Evolutionary conservation across 1,140 invertebrate species (phyloP).

Genomic region (Bombus ignitus): DNA sequence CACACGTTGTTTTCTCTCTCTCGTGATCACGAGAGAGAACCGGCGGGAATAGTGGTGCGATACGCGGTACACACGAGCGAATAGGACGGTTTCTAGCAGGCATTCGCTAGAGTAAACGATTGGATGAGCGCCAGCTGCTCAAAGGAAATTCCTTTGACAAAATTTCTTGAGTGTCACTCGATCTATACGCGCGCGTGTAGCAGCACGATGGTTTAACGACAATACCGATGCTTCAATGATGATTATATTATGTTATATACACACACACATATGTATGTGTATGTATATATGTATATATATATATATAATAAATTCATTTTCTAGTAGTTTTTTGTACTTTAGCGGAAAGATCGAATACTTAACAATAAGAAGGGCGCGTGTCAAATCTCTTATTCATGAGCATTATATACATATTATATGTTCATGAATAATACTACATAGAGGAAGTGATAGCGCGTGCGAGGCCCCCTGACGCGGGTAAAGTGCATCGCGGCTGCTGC

Average conservation of each 20-base stretch:
- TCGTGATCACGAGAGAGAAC: background rate
- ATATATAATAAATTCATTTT: background rate
- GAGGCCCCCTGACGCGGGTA: background rate
- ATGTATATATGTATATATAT: no score
- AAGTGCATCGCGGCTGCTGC: slow-evolving; percentile 17
- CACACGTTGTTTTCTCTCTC: background rate
- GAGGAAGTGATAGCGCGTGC: background rate
- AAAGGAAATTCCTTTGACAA: slow-evolving; percentile 46
- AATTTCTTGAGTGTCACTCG: slow-evolving; percentile 43
- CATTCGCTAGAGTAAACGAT: slow-evolving; percentile 43
- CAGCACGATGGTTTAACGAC: background rate
- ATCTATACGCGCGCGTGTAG: background rate
- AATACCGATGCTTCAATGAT: background rate
- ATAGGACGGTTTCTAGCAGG: slow-evolving; percentile 34
- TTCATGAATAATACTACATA: background rate
- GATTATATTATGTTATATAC: background rate
- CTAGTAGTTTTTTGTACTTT: background rate
- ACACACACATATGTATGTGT: accelerated
- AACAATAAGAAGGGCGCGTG: slow-evolving; percentile 27
- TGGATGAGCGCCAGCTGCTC: slow-evolving; percentile 46
- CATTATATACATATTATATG: background rate
- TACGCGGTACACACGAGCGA: slow-evolving; percentile 19
- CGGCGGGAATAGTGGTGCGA: slow-evolving; percentile 36
- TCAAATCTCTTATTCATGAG: slow-evolving; percentile 5
- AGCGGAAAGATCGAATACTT: slow-evolving; percentile 11